Conservation (phyloP, 2,113 vertebrate species). For the Coreoperca whiteheadi region DNA sequence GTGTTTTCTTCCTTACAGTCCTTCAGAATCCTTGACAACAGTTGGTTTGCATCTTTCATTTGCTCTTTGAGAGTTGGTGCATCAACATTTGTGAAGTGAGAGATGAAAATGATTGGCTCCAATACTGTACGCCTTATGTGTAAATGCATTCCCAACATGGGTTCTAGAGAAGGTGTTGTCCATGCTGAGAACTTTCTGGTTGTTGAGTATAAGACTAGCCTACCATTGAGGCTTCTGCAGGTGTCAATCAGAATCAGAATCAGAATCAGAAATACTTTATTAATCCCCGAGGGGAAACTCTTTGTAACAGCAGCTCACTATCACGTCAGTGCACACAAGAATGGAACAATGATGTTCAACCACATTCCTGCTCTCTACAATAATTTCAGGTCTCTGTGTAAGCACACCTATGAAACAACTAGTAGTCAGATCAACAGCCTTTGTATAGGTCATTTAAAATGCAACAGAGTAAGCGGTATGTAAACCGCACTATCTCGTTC, state of each 20-base stretch:
- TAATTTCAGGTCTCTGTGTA: not conserved
- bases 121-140: not conserved
- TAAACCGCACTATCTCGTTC: conserved; percentile 11
- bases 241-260: no score
- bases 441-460: not conserved
- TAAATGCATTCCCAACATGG: not conserved
- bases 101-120: not conserved
- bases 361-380: not conserved
- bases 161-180: not conserved
- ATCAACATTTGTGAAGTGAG: not conserved
- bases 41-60: not conserved
- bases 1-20: not conserved
- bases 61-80: not conserved
- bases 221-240: not conserved
- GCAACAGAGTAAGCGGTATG: not conserved
- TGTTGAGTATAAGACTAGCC: no score
- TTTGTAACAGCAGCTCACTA: no score
- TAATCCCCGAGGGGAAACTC: no score
- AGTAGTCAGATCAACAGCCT: not conserved
- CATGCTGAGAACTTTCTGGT: not conserved
- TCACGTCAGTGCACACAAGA: no score
- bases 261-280: no score
- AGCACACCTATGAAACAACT: not conserved
- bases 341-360: not conserved
- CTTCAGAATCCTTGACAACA: not conserved